Base-by-base conservation (phyloP, 1,140 invertebrate genomes). In the Achatina immaculata region DNA sequence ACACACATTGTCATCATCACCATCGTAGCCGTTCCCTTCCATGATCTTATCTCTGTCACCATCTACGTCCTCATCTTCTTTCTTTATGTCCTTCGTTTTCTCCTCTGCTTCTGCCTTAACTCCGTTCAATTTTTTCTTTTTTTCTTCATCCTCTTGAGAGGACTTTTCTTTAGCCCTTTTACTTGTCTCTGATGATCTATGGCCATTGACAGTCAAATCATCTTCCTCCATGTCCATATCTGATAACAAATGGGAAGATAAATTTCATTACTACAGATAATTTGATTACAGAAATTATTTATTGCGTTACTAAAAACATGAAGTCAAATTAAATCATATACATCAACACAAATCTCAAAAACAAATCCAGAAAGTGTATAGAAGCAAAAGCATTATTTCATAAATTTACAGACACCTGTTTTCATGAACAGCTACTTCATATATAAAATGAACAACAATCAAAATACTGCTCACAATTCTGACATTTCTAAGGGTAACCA, bases 161-260 rank as follows among this genome's bases (percentile, higher is more conserved):
- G 40, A 38, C 48, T 85, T 84, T 75, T 86, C 85, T 31, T 83
- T 82, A 0, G 86, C 34, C 48, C 86, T 80, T 21, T 77, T 75
- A 55, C 85, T 85, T 21, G 80, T 81, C 9, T 83, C 74, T 71
- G 68, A 34, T 19, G 74, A 69, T 19, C 83, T 75, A 62, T 86
- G 83, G 24, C 78, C 68, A 34, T 76, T 31, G 14, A 80, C 78
- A 66, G 73, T 43, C 21, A 34, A 42, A 3, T 86, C 85, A 77
- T 75, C 82, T 24, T 84, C 84, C 62, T 87, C 87, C 11, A 81
- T 78, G 21, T 88, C 87, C 83, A 86, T 85, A 14, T 85, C 85
- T 84, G 78, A 21, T 65, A 34, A 76, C 6, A 38, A 6, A 45
- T 21, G 31, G 34, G n/a, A n/a, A n/a, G n/a, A n/a, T n/a, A n/a